Conservation (phyloP, 2,888 invertebrate species). For the Empis stercorea region DNA sequence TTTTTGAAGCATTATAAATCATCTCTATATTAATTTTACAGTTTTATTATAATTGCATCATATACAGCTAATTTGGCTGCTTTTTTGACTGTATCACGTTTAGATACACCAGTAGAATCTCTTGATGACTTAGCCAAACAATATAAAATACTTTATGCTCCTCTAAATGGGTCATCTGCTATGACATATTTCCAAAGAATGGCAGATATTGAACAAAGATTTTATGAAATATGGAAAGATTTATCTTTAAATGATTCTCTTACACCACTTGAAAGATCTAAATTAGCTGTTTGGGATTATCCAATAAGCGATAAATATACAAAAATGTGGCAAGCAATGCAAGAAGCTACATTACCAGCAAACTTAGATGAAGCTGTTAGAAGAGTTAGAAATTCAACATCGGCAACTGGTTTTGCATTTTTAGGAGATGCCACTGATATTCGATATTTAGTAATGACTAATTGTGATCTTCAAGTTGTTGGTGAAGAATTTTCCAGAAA, state of each 20-base stretch:
- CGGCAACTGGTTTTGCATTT: constrained; percentile 81
- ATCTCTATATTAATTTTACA: constrained; percentile 23
- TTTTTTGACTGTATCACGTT: constrained; percentile 83
- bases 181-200: constrained; percentile 93
- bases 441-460: constrained; percentile 38
- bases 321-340: constrained; percentile 97
- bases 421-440: constrained; percentile 92
- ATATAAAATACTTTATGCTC: constrained; percentile 93
- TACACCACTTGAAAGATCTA: constrained; percentile 77
- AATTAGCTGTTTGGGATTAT: constrained; percentile 97
- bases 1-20: too few species aligned
- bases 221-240: constrained; percentile 98
- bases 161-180: constrained; percentile 72
- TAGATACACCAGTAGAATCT: constrained; percentile 86
- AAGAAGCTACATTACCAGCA: constrained; percentile 65
- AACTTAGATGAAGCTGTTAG: constrained; percentile 66
- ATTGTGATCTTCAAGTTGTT: constrained; percentile 69
- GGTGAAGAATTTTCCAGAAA: constrained; percentile 96
- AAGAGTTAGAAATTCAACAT: constrained; percentile 51
- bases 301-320: constrained; percentile 97
- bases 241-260: constrained; percentile 93
- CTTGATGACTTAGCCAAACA: constrained; percentile 90
- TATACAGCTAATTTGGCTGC: constrained; percentile 98
- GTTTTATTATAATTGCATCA: constrained; percentile 94
- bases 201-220: constrained; percentile 87